Evolutionary conservation across 2,888 invertebrate genomes (phyloP), one percentile per base, ranked within the genome.

Genomic region (Liodrosophila aerea): DNA sequence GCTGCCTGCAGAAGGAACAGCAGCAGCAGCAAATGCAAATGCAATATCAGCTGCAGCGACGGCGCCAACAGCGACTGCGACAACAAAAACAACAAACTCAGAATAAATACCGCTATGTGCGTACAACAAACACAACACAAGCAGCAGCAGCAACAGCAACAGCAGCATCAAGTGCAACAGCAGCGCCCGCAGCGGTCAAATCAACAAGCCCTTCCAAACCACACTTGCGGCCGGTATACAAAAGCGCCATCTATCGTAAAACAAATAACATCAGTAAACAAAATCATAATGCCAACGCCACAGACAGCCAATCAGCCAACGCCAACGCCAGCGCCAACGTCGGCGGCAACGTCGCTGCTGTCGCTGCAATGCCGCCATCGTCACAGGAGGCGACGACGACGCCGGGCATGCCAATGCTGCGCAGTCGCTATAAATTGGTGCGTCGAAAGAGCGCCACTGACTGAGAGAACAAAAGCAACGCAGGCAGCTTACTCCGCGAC

Each of bases 21-120:
- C 34, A 47, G 1, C 39, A 57, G 5, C 44, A 18, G 34, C 57
- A 68, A 41, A 52, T 65, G 54, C 67, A 64, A 52, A 33, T 45
- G 16, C 39, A 63, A 16, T 16, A 15, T 18, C 61, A 54, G 13
- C 40, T 53, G 31, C 43, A 61, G 31, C 43, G 37, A n/a, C 53
- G 41, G 52, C 43, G n/a, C n/a, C n/a, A n/a, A n/a, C n/a, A 36
- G 29, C 53, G 11, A 12, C 54, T 27, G 12, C 61, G 45, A 30
- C 64, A 37, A 7, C 46, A 51, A n/a, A 50, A 46, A 5, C 45
- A 52, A 30, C 57, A 46, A 41, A 30, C 34, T 18, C 31, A 47
- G n/a, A 59, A 39, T 16, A 78, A 54, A 47, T 76, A 76, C 40
- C 69, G 63, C 0, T 76, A 54, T 57, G 83, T 82, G 34, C 83